These are phyloP conservation scores for Pemphredon lugubris DNA, from an alignment of 2,888 invertebrate species.

Conservation along the genomic window DNA sequence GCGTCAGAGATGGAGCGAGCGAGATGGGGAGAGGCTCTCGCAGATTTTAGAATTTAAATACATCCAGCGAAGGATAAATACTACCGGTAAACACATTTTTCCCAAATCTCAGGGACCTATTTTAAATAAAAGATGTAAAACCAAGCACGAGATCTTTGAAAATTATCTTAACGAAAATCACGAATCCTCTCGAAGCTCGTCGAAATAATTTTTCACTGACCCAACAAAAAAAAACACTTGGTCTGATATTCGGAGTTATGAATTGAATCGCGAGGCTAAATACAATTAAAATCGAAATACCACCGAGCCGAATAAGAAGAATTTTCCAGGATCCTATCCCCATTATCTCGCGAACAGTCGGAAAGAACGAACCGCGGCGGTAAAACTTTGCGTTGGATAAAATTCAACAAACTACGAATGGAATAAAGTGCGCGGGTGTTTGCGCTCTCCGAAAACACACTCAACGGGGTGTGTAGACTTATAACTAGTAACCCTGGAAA, in stretches of 20 bases:
- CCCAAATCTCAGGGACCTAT: too few species aligned
- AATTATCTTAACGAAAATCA: too few species aligned
- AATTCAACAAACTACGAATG: conserved; percentile 1
- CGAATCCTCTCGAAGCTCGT: too few species aligned
- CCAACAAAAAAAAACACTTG: too few species aligned
- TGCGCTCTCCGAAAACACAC: conserved; percentile 31
- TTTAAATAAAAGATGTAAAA: too few species aligned
- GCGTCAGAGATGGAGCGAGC: too few species aligned
- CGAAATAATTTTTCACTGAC: too few species aligned
- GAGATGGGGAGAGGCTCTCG: neutral
- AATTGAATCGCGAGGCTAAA: neutral
- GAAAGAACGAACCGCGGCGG: neutral
- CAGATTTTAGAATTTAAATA: neutral
- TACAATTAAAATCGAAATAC: neutral
- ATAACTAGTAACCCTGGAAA: conserved; percentile 51
- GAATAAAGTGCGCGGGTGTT: neutral
- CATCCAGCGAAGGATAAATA: too few species aligned
- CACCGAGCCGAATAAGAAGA: conserved; percentile 3
- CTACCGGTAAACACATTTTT: too few species aligned
- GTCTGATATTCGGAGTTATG: too few species aligned
- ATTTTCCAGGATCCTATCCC: conserved; percentile 3
- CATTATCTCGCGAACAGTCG: neutral
- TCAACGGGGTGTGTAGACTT: conserved; percentile 33
- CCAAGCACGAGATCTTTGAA: too few species aligned
- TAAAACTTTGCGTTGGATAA: neutral